Base-by-base conservation (phyloP, 2,113 vertebrate species). In the Eulacestoma nigropectus region DNA sequence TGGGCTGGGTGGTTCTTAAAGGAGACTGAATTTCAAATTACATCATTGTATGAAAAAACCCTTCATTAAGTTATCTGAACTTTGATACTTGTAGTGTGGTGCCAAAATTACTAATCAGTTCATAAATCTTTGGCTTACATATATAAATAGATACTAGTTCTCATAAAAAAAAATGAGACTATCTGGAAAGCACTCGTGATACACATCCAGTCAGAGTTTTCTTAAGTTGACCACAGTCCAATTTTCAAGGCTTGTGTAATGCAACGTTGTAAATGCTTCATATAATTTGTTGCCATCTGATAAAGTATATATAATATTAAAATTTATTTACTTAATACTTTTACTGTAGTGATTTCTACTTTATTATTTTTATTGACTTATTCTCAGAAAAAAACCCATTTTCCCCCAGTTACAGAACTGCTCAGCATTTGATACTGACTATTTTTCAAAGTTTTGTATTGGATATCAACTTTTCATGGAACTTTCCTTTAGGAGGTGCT, bases 101-200 rank as follows among this genome's bases (percentile, higher is more conserved):
- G 70, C 84, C 81, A 95, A 72, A 95, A 59, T 52, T 56, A 68
- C 64, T 78, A 41, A 92, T 78, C 76, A 60, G 27, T 70, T 84
- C 39, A 29, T 80, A 72, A 81, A 87, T 89, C 89, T 95, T 91
- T 95, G 89, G 60, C 69, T 87, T 82, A 20, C 21, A 21, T 70
- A 30, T 75, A n/a, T 72, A 89, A 78, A 78, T 77, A 94, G 64
- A 78, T 75, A 68, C 16, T 68, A 49, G 5, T 75, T 84, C 13
- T 84, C 25, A 50, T 44, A 32, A 73, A 63, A 37, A 37, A 52
- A 35, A 57, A 33, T 0, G 20, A 37, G 9, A 15, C 10, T 75
- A 6, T 79, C 41, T 82, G 74, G 74, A 64, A 44, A 67, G n/a
- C 18, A 47, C 10, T 78, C 1, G 0, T 33, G 37, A 30, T 60